These are phyloP conservation scores for Hemaris fuciformis DNA, from an alignment of 2,888 invertebrate genomes.

Conservation along the genomic window DNA sequence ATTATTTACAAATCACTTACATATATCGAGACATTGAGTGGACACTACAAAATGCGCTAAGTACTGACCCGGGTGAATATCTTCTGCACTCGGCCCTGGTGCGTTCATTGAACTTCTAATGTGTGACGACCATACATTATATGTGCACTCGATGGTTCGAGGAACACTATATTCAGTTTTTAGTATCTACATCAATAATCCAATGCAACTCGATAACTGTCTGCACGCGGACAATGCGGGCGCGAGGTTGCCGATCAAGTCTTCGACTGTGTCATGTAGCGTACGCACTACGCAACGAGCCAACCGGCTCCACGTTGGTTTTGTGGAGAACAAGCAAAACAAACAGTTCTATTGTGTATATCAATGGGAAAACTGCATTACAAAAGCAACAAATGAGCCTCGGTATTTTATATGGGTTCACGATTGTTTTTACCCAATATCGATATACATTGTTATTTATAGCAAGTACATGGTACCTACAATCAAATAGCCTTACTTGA, in stretches of 20 bases:
- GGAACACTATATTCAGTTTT: slow-evolving; percentile 25
- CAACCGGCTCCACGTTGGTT: slow-evolving; percentile 38
- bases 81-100: slow-evolving; percentile 45
- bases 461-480: neutral
- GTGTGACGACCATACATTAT: slow-evolving; percentile 41
- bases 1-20: slow-evolving; percentile 43
- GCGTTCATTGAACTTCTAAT: slow-evolving; percentile 60
- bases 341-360: slow-evolving; percentile 65
- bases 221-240: slow-evolving; percentile 48
- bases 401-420: slow-evolving; percentile 32
- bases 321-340: slow-evolving; percentile 62
- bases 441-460: slow-evolving; percentile 22
- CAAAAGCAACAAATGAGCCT: slow-evolving; percentile 58
- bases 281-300: slow-evolving; percentile 42
- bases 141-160: slow-evolving; percentile 36
- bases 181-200: slow-evolving; percentile 46
- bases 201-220: slow-evolving; percentile 32
- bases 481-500: neutral
- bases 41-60: slow-evolving; percentile 21
- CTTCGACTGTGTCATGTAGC: slow-evolving; percentile 48
- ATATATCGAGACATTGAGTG: slow-evolving; percentile 21
- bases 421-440: slow-evolving; percentile 12
- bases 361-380: slow-evolving; percentile 70
- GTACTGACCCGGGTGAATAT: slow-evolving; percentile 60
- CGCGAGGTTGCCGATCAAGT: slow-evolving; percentile 54